Evolutionary conservation across 35 echinoderm and acorn worm species (phyloP).

Genomic region (Strongylocentrotus purpuratus): DNA sequence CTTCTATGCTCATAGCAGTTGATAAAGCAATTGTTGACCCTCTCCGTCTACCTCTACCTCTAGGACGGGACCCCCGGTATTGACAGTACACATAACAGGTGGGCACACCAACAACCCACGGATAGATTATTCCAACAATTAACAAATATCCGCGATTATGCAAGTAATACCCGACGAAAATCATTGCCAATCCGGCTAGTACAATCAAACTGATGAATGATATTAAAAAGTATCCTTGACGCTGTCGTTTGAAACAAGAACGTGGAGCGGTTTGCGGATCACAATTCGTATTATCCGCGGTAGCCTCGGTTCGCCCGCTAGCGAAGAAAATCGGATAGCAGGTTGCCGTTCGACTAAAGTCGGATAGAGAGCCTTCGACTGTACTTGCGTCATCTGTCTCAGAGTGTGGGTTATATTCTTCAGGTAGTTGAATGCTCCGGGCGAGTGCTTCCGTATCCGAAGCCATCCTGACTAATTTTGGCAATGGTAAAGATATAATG

Average conservation of each 20-base stretch:
- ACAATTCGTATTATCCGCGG: neutral
- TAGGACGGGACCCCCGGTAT: slow-evolving; percentile 31
- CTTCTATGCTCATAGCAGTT: slow-evolving; percentile 38
- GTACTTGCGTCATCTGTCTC: slow-evolving; percentile 39
- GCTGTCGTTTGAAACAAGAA: slow-evolving; percentile 38
- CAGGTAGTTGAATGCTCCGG: slow-evolving; percentile 25
- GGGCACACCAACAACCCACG: slow-evolving; percentile 41
- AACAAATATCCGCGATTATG: slow-evolving; percentile 48
- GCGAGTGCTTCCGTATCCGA: slow-evolving; percentile 37
- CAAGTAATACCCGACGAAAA: slow-evolving; percentile 41
- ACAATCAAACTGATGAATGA: slow-evolving; percentile 46
- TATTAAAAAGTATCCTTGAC: slow-evolving; percentile 41
- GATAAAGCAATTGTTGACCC: slow-evolving; percentile 41
- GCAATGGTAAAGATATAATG: neutral
- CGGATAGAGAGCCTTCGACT: neutral
- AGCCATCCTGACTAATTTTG: neutral
- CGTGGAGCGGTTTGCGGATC: neutral
- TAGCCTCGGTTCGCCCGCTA: slow-evolving; percentile 28
- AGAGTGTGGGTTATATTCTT: neutral
- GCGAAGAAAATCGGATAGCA: slow-evolving; percentile 49
- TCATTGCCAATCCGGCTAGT: slow-evolving; percentile 45
- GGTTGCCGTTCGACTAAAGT: slow-evolving; percentile 26
- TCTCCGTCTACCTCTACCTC: slow-evolving; percentile 22
- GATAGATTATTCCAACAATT: slow-evolving; percentile 35
- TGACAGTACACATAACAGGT: slow-evolving; percentile 50